Base-by-base conservation (phyloP, 2,797 vertebrate genomes). In the Gadopsis bispinosus region DNA sequence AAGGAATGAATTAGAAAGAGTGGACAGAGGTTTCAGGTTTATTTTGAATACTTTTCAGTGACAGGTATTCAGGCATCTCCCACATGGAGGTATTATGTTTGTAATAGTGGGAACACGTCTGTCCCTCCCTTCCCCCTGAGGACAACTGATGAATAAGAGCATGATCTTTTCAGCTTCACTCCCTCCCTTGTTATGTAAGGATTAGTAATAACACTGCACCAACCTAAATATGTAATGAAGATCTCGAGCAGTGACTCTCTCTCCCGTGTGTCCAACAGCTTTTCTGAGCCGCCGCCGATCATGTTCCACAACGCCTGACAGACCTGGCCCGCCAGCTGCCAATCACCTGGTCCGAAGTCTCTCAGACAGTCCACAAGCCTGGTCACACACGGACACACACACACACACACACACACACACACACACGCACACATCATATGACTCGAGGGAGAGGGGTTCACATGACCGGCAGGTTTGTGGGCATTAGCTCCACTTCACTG, bases 281-380 rank as follows among this genome's bases (percentile, higher is more conserved):
- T 67, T 65, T 85, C 84, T 0, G 83, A 1, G 80, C 86, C 0
- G 37, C 59, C 11, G 45, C 78, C 89, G 55, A 93, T 97, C 90
- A 96, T 94, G 94, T 99, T 99, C 97, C 97, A 99, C 81, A 99
- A 78, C 1, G 97, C 97, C 94, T 97, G 98, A 94, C 98, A 99
- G 66, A 96, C 90, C 91, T 98, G 93, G 58, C 95, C 95, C 6
- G 96, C 97, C 89, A 99, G 91, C 93, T 97, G 97, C 98, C 98
- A 99, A 79, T 99, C 97, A 64, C 89, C 92, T 0, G 96, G 94
- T 53, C 97, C 98, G 2, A 99, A 96, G 91, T 98, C 97, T 89
- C 85, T 94, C 80, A 99, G 94, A 87, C 98, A 99, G 80, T 97
- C 97, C 78, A 96, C 88, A 63, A 99, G 93, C 92, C 98, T 99